Evolutionary conservation across 2,113 vertebrate genomes (phyloP), one percentile per base, ranked within the genome.

Genomic region (Pseudopipra pipra): DNA sequence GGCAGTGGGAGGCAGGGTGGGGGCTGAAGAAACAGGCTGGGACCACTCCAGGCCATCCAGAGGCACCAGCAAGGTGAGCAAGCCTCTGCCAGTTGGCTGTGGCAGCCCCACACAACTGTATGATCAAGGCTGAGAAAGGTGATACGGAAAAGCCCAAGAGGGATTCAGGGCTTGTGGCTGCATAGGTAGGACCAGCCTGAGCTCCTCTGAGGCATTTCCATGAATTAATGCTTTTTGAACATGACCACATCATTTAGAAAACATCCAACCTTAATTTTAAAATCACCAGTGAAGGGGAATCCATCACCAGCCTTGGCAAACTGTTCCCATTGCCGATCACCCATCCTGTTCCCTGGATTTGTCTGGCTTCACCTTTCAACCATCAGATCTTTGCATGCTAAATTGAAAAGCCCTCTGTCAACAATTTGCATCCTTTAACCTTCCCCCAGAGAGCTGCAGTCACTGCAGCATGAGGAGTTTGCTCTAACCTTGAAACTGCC

Each of bases 371-470:
- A 93, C 95, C 95, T 95, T 85, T 89, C 92, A 94, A 89, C 90
- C 77, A 68, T 43, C 70, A 67, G 87, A 91, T 94, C 90, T 95
- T 82, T 82, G 87, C 92, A 95, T 19, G 77, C 74, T 85, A 93
- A 97, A 95, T 87, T 94, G 93, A 78, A 97, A 94, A 94, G 87
- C 89, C 85, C 91, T 97, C 91, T 95, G 93, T 95, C 95, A 97
- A 97, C 89, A 95, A 82, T 95, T 89, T 96, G 90, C 87, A 96
- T 96, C 95, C 81, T 94, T 94, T 94, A 95, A 87, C 95, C 93
- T 97, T 94, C 85, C 92, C 81, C 87, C 8, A n/a, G 95, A 91
- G 93, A 94, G 77, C 92, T 94, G 92, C 91, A 96, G 89, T 43
- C 59, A 21, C 87, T 85, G 91, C 93, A 95, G 90, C 18, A 1